A percentile compares a stretch with the other conserved stretches of the same genome.
Conservation (phyloP, 2,113 vertebrate genomes). For the Proterorhinus semilunaris region DNA sequence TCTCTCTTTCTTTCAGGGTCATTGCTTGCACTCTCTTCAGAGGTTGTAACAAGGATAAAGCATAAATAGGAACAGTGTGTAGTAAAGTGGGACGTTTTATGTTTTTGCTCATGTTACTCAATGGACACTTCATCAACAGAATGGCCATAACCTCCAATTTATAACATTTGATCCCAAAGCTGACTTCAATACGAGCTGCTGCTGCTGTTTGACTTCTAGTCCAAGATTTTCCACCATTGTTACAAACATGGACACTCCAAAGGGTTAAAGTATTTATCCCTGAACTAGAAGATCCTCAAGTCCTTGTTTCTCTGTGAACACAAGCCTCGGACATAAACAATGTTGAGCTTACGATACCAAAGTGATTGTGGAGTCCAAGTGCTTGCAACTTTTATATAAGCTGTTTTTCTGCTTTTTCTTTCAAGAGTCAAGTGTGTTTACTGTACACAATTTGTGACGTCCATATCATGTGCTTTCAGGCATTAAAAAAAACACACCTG, state of each 20-base stretch:
- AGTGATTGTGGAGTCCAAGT: no score
- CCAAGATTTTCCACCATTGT: neutral
- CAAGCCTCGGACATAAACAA: no score
- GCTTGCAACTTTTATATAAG: no score
- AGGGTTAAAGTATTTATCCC: neutral
- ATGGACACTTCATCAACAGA: no score
- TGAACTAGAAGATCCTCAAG: neutral
- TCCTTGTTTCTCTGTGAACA: no score
- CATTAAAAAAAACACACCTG: neutral
- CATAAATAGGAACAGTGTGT: neutral
- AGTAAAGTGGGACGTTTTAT: no score
- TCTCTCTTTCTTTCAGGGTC: neutral
- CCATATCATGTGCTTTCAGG: neutral
- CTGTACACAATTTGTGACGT: neutral
- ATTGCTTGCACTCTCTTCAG: neutral
- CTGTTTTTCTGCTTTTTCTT: no score
- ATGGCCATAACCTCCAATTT: no score
- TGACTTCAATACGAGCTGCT: no score
- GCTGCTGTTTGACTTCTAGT: neutral
- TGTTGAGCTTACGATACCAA: no score
- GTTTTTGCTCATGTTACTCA: no score
- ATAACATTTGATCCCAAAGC: no score
- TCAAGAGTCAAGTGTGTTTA: neutral
- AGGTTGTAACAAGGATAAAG: neutral
- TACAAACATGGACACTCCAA: neutral